Evolutionary conservation across 2,797 vertebrate genomes (phyloP).

Genomic region (Tangara arthus): DNA sequence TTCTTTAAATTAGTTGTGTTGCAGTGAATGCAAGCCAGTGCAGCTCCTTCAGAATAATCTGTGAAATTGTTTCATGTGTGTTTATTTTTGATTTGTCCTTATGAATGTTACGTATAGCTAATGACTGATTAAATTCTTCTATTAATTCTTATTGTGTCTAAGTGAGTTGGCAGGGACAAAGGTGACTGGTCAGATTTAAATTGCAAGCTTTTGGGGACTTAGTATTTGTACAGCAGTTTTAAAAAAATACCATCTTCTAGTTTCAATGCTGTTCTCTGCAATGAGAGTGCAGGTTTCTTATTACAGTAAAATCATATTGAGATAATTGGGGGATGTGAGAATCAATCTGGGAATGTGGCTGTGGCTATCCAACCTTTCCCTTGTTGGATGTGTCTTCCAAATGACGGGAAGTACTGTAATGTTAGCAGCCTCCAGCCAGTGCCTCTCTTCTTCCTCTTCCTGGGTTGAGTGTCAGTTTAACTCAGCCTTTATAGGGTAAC

Average conservation of each 20-base stretch:
- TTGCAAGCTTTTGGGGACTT: background rate
- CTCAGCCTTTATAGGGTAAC: background rate
- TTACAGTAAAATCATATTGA: background rate
- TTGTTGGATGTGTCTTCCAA: background rate
- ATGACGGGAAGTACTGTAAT: background rate
- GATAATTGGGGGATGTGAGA: background rate
- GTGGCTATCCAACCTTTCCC: background rate
- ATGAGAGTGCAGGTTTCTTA: background rate
- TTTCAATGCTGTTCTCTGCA: background rate
- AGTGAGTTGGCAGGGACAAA: constrained; percentile 7
- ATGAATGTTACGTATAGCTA: constrained; percentile 13
- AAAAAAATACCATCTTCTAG: background rate
- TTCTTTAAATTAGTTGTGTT: background rate
- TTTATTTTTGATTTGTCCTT: background rate
- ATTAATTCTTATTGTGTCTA: constrained; percentile 29
- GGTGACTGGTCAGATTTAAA: background rate
- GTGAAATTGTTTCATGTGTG: background rate
- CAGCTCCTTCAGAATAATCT: background rate
- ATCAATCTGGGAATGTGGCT: background rate
- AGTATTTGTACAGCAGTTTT: background rate
- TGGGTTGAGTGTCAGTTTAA: background rate
- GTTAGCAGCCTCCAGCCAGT: background rate
- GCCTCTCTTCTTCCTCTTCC: background rate
- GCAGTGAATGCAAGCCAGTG: background rate
- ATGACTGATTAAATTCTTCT: background rate